These are phyloP conservation scores for Tinamus guttatus DNA, from an alignment of 2,113 vertebrate species.

Conservation along the genomic window DNA sequence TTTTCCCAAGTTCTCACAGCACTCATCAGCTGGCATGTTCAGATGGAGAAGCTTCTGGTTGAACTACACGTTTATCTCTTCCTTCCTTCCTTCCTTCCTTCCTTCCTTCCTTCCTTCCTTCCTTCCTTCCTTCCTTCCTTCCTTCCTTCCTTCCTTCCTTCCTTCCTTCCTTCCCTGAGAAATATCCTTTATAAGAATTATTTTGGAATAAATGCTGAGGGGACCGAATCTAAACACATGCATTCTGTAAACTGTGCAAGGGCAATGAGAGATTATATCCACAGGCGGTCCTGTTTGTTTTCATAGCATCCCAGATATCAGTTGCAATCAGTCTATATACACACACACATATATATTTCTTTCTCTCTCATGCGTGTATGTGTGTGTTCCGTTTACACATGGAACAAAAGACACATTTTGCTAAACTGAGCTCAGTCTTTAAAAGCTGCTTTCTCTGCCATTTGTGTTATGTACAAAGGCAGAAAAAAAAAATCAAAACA, in stretches of 20 bases:
- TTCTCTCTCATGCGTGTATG: not conserved
- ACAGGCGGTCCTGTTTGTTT: constrained; percentile 28
- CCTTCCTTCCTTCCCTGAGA: not conserved
- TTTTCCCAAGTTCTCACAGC: constrained; percentile 44
- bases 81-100: not conserved
- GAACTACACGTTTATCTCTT: not conserved
- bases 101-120: not conserved
- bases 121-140: not conserved
- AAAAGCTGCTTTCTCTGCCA: not conserved
- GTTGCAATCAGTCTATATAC: constrained; percentile 12
- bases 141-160: fast-evolving
- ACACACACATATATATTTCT: not conserved
- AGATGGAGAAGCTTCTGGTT: constrained; percentile 14
- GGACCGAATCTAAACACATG: not conserved
- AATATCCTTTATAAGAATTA: constrained; percentile 10
- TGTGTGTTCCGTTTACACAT: not conserved
- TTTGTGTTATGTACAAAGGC: not conserved
- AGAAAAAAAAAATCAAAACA: not conserved
- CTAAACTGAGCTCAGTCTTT: constrained; percentile 11
- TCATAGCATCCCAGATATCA: constrained; percentile 47
- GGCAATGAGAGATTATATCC: constrained; percentile 33
- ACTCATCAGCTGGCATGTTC: constrained; percentile 21
- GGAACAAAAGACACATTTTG: constrained; percentile 2
- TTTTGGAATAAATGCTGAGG: not conserved
- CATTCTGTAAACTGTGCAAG: not conserved